Evolutionary conservation across 2,797 vertebrate genomes (phyloP), one percentile per base, ranked within the genome.

Genomic region (Acridotheres tristis): DNA sequence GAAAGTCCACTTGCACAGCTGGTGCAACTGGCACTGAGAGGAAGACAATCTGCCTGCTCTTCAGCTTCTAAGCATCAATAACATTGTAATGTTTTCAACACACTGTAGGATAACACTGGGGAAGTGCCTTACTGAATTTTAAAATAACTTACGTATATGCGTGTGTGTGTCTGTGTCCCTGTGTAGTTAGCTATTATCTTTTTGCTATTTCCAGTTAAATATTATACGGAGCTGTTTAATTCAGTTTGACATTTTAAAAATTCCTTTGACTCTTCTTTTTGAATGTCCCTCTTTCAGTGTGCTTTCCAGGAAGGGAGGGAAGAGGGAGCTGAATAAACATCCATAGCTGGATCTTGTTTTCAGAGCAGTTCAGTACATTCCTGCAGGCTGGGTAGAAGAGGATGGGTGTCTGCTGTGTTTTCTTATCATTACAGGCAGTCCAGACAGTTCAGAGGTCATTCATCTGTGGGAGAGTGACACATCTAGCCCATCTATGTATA

Each of bases 301-400:
- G 58, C 59, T 92, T 87, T 91, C 43, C 91, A 92, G 78, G 65
- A 93, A 94, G 80, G 88, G 79, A 72, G 76, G 85, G 79, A 94
- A 86, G 68, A 90, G 51, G 18, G 69, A 95, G 36, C 67, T 93
- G 85, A 90, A 73, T 81, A 94, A 96, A 94, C 36, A 93, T 81
- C n/a, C 67, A 50, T 48, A 85, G 48, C 42, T n/a, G 72, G 34
- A 21, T 79, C 71, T 94, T 89, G 67, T 95, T 96, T 95, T 87
- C 59, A 62, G 80, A 85, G 63, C 59, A 88, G 40, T 53, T 89
- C n/a, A 17, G 42, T 80, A 74, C 55, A 69, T 92, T 92, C 85
- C 88, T 88, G 53, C 25, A 72, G 65, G 57, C 27, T 0, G 10
- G 34, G n/a, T 55, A 48, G 45, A 88, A 90, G 51, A 90, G 65